These are phyloP conservation scores for Motacilla alba DNA, from an alignment of 2,113 vertebrate species.

Conservation along the genomic window DNA sequence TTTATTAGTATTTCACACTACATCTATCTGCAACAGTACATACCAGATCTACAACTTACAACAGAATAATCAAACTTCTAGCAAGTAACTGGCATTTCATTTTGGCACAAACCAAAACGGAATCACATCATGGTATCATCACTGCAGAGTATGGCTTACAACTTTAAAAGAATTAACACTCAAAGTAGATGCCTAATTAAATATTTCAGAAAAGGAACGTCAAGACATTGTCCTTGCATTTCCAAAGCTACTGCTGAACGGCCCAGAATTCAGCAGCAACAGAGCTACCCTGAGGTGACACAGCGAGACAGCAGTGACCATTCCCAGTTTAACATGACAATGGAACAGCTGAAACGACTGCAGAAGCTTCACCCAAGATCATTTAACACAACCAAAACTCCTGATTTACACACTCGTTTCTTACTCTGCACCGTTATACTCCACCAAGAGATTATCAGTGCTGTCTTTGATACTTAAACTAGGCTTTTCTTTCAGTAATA, in stretches of 20 bases:
- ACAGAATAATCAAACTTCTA: background rate
- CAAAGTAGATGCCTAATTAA: accelerated
- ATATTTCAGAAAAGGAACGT: background rate
- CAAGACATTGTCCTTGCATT: background rate
- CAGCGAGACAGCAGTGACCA: background rate
- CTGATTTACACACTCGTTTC: accelerated
- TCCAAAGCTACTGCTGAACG: background rate
- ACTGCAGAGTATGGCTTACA: accelerated
- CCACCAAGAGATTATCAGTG: accelerated
- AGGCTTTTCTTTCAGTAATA: background rate
- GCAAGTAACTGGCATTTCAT: background rate
- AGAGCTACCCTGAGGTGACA: too few species aligned
- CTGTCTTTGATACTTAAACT: accelerated
- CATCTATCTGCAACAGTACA: background rate
- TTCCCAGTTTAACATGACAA: background rate
- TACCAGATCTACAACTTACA: background rate
- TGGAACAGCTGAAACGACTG: background rate
- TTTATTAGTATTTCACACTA: background rate
- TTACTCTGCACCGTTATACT: accelerated
- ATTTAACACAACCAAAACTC: accelerated
- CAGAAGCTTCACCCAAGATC: background rate
- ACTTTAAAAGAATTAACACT: background rate
- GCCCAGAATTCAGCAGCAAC: background rate
- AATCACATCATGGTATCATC: accelerated
- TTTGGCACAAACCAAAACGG: background rate